Percentiles rank a stretch among this genome's conserved stretches.
Evolutionary conservation across 1,140 invertebrate genomes (phyloP).

Genomic region (Linepithema humile): DNA sequence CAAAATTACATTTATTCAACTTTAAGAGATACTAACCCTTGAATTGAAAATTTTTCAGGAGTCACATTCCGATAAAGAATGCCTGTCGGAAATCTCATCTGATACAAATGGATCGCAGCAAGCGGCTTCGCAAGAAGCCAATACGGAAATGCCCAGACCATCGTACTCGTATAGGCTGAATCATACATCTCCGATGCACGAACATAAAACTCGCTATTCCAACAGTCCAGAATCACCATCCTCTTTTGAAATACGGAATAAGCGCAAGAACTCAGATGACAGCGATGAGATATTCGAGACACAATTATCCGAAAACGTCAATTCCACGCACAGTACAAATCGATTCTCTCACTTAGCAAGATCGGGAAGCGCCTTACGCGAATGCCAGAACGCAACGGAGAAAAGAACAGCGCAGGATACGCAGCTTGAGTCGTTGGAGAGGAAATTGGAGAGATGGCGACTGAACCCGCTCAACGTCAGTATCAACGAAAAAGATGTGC

Average conservation of each 20-base stretch:
- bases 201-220: slow-evolving; percentile 16
- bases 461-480: slow-evolving; percentile 58
- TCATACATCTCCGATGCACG: neutral
- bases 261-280: slow-evolving; percentile 35
- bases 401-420: slow-evolving; percentile 16
- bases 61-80: slow-evolving; percentile 30
- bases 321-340: slow-evolving; percentile 28
- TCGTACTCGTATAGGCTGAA: slow-evolving; percentile 20
- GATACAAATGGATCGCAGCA: slow-evolving; percentile 33
- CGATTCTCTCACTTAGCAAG: slow-evolving; percentile 17
- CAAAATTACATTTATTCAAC: neutral
- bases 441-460: slow-evolving; percentile 58
- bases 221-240: slow-evolving; percentile 37
- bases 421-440: neutral
- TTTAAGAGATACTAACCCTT: no score
- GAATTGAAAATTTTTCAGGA: slow-evolving; percentile 13
- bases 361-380: slow-evolving; percentile 30
- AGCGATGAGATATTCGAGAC: slow-evolving; percentile 48
- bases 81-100: neutral
- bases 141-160: slow-evolving; percentile 12
- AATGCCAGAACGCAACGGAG: slow-evolving; percentile 1
- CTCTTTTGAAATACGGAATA: slow-evolving; percentile 26
- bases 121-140: slow-evolving; percentile 28
- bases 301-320: slow-evolving; percentile 39
- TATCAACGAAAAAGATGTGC: slow-evolving; percentile 61